These are phyloP conservation scores for Isurus oxyrinchus DNA, from an alignment of 2,113 vertebrate genomes.

Conservation along the genomic window DNA sequence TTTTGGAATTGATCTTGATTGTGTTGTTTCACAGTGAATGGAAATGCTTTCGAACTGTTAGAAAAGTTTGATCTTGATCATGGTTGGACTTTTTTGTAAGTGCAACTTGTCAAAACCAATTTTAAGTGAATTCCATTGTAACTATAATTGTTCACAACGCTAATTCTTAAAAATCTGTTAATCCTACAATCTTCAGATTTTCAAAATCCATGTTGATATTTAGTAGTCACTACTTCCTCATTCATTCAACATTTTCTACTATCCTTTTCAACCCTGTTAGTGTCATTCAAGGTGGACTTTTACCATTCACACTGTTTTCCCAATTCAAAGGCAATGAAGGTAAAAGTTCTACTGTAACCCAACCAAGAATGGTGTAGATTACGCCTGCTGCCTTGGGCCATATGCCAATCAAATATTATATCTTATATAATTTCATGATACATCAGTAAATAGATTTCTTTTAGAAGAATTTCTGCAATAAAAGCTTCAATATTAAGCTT, in stretches of 20 bases:
- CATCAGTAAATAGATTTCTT: not conserved
- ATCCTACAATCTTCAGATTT: not conserved
- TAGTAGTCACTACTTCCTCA: not conserved
- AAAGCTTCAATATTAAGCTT: not conserved
- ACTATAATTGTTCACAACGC: not conserved
- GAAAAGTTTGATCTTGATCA: not conserved
- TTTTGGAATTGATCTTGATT: not conserved
- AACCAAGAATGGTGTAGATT: not conserved
- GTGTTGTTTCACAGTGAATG: not conserved
- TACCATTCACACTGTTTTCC: not conserved
- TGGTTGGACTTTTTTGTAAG: not conserved
- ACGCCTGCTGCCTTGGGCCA: not conserved
- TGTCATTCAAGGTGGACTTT: not conserved
- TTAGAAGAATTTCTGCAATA: not conserved
- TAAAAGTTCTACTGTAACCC: not conserved
- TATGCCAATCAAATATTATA: not conserved
- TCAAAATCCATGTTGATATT: not conserved
- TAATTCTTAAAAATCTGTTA: not conserved
- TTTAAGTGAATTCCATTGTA: not conserved
- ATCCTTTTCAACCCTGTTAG: not conserved
- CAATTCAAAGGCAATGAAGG: not conserved
- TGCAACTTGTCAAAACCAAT: not conserved
- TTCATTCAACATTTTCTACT: not conserved
- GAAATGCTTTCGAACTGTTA: not conserved
- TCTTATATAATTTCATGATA: not conserved